phyloP scores from a whole-genome alignment of 2,888 invertebrate species.

The Euplexia lucipara region DNA sequence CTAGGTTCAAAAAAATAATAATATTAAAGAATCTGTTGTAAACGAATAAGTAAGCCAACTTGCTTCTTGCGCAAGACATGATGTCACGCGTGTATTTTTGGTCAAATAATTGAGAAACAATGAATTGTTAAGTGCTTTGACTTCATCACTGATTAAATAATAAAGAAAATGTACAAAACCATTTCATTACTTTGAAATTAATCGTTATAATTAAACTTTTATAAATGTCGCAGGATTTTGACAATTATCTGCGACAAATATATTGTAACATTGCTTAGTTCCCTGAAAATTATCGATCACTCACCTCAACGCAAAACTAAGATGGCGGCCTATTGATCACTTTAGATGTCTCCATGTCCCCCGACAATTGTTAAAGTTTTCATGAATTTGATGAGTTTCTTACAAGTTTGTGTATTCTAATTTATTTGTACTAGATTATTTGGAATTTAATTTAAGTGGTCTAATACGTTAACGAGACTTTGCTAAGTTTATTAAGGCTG shows the following conservation, averaged over 20 bases:
- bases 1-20: too few species aligned
- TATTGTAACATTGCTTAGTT: background rate
- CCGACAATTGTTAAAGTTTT: slow-evolving; percentile 41
- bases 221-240: background rate
- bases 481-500: too few species aligned
- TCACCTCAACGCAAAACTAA: slow-evolving; percentile 42
- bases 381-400: slow-evolving; percentile 43
- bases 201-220: slow-evolving; percentile 11
- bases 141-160: too few species aligned
- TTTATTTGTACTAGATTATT: slow-evolving; percentile 17
- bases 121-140: too few species aligned
- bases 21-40: too few species aligned
- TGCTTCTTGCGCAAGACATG: too few species aligned
- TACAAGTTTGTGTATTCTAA: slow-evolving; percentile 16
- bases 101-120: too few species aligned
- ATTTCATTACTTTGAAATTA: too few species aligned
- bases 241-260: too few species aligned
- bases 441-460: background rate
- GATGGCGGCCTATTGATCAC: slow-evolving; percentile 45
- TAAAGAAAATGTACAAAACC: too few species aligned
- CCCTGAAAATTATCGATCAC: slow-evolving; percentile 37
- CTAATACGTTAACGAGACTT: background rate
- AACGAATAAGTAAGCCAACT: too few species aligned
- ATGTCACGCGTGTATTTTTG: too few species aligned
- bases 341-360: slow-evolving; percentile 52